Evolutionary conservation across 2,113 vertebrate genomes (phyloP), one percentile per base, ranked within the genome.

Genomic region (Megaptera novaeangliae): DNA sequence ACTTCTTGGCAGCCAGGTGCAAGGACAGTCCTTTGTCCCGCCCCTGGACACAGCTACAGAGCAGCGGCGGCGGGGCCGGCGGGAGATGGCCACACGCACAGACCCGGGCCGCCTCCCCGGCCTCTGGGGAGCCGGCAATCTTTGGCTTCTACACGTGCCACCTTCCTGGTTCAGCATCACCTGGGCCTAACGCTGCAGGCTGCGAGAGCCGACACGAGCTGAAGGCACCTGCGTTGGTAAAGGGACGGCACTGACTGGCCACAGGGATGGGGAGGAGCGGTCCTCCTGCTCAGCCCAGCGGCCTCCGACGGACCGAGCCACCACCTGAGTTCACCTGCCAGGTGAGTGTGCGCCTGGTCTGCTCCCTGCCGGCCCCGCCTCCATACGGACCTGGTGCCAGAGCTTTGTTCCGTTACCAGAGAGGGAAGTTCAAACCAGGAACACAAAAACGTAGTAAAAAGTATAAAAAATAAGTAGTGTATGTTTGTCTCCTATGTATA

Each of bases 391-490:
- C 93, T 0, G 90, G 87, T 25, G 75, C 23, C 74, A 74, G 92
- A 29, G n/a, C 39, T 2, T 41, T 61, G 92, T 36, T 46, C 39
- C 1, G 44, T 96, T 88, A 97, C 96, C 97, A n/a, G 41, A 20
- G 93, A 96, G 87, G 78, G 88, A 89, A 87, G 92, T 82, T 96
- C 78, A 97, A 77, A 97, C 87, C 97, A 98, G 97, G 95, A 98
- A 98, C 98, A 97, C 97, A 97, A 80, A 97, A 97, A 98, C 95
- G 66, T 98, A 98, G 97, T 98, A 98, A 94, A 98, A 98, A 99
- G 97, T 98, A 98, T 98, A 98, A 98, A 98, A 98, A 98, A 98
- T 98, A 98, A 98, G 98, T 98, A 98, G 96, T 98, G 98, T 98
- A 90, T 52, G 95, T 95, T 94, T 86, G 61, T 93, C 31, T 98